Percentiles rank a stretch among this genome's conserved stretches.
Conservation (phyloP, 2,797 vertebrate species). For the Trachops cirrhosus region DNA sequence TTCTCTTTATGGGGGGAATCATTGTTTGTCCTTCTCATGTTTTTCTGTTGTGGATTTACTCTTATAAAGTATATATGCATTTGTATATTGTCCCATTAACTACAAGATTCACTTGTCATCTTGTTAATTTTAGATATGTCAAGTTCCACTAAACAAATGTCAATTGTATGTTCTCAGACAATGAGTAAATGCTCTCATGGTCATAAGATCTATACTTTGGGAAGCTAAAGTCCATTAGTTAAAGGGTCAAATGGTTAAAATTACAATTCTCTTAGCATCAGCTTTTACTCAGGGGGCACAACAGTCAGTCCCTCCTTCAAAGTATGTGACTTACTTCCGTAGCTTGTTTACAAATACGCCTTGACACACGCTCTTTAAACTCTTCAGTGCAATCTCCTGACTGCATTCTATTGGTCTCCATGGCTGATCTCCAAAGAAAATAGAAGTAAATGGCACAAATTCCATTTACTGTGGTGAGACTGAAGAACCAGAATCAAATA, state of each 20-base stretch:
- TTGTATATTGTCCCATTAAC: not conserved
- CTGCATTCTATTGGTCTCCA: not conserved
- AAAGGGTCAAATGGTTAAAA: not conserved
- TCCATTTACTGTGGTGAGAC: slow-evolving; percentile 11
- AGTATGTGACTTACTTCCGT: not conserved
- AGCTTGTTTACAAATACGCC: not conserved
- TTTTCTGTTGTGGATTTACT: not conserved
- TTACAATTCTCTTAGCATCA: not conserved
- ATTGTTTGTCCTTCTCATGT: not conserved
- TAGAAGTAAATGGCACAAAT: not conserved
- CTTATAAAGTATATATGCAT: not conserved
- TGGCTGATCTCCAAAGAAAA: not conserved
- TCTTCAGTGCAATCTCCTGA: not conserved
- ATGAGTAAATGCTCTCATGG: not conserved
- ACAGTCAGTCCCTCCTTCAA: not conserved
- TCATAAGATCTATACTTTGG: not conserved
- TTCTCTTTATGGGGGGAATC: not conserved
- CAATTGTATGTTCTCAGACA: not conserved
- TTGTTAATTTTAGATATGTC: not conserved
- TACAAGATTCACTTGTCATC: slow-evolving; percentile 1
- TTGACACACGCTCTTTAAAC: not conserved
- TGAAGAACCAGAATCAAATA: not conserved
- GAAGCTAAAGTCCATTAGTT: not conserved
- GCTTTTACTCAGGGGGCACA: not conserved
- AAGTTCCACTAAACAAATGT: not conserved